Evolutionary conservation across 2,888 invertebrate genomes (phyloP).

Genomic region (Parnassius orleans): DNA sequence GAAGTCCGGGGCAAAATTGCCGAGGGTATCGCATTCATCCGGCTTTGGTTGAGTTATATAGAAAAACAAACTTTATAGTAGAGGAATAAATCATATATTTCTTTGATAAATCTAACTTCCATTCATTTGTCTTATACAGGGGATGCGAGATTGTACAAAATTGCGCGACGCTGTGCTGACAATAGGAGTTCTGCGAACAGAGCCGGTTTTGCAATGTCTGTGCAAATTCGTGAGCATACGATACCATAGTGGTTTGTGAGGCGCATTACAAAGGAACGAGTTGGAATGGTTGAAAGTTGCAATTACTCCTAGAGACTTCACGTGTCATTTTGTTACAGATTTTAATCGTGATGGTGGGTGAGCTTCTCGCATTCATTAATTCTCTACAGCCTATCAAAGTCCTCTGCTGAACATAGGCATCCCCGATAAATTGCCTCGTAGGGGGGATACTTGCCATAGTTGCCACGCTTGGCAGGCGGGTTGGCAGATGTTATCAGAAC

Average conservation of each 20-base stretch:
- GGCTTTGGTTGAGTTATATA: conserved; percentile 19
- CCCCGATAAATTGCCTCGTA: no score
- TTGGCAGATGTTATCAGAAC: no score
- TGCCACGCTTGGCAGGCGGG: no score
- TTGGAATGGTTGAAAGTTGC: conserved; percentile 30
- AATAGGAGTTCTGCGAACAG: conserved; percentile 74
- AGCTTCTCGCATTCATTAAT: no score
- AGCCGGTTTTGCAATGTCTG: conserved; percentile 62
- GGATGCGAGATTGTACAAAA: conserved; percentile 70
- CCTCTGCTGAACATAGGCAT: no score
- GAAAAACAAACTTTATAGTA: conserved; percentile 31
- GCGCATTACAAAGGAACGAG: conserved; percentile 41
- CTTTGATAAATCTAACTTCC: conserved; percentile 12
- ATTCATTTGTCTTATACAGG: conserved; percentile 69
- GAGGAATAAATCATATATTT: conserved; percentile 30
- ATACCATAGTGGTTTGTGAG: conserved; percentile 56
- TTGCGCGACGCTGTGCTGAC: conserved; percentile 71
- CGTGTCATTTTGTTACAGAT: background rate
- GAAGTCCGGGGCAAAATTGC: conserved; percentile 65
- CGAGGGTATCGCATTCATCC: conserved; percentile 65
- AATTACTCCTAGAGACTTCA: conserved; percentile 7
- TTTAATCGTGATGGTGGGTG: no score
- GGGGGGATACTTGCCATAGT: no score
- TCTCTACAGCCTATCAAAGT: no score
- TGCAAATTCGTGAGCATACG: conserved; percentile 65